Evolutionary conservation across 2,888 invertebrate genomes (phyloP), one percentile per base, ranked within the genome.

Genomic region (Syritta pipiens): DNA sequence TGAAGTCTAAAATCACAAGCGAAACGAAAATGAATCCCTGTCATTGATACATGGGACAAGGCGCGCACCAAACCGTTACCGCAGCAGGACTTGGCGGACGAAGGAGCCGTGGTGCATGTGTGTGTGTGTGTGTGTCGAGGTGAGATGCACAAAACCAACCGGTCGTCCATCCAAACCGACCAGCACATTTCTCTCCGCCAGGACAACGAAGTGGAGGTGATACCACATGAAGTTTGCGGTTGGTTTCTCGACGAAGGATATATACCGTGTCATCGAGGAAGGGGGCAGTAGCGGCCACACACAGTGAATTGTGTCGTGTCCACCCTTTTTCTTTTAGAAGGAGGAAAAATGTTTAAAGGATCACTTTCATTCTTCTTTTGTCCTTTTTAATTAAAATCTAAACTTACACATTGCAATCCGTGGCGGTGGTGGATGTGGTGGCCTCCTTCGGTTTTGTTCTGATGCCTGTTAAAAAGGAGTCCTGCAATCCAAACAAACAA

Each of bases 301-400:
- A n/a, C n/a, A n/a, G n/a, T n/a, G n/a, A n/a, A n/a, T 30, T 6
- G 1, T 6, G 7, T 28, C n/a, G 6, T 28, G 6, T 1, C 9
- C 9, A 7, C 17, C 7, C 5, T 24, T 32, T 28, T 30, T 46
- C 12, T 37, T 12, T 32, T 14, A 24, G 24, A 10, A 28, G 46
- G n/a, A n/a, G n/a, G n/a, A n/a, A 20, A 48, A 62, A 57, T 74
- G 32, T 57, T 55, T 79, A 79, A n/a, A 68, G 79, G 79, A 79
- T 74, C 72, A 74, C 79, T 79, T 79, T 79, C 74, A 79, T 74
- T 74, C 60, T 67, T 72, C 65, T 62, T 79, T 68, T 68, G 67
- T 79, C 60, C 26, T 42, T 68, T 79, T 79, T 79, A 74, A 79
- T 74, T 79, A 81, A 81, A 81, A 75, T 75, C 81, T 69, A 81